A percentile compares a stretch with the other conserved stretches of the same genome.
Evolutionary conservation across 2,113 vertebrate species (phyloP).

Genomic region (Agelaius phoeniceus): DNA sequence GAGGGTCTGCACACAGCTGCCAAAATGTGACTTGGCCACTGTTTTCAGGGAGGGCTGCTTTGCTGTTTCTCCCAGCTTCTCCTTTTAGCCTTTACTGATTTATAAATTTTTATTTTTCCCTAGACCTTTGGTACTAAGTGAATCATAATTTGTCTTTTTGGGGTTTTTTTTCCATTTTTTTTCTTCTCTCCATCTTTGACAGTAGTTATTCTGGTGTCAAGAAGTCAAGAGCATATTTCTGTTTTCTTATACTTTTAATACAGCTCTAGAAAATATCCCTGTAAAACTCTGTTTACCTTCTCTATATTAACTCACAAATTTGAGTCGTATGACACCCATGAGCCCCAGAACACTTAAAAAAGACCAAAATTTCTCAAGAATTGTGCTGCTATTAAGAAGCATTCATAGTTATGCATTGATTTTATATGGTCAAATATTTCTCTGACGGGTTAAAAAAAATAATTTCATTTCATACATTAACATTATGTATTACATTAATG

Average conservation of each 20-base stretch:
- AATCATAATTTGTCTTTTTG: background rate
- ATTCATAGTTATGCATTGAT: background rate
- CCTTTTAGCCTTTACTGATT: background rate
- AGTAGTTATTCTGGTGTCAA: background rate
- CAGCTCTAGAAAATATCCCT: background rate
- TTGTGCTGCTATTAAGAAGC: background rate
- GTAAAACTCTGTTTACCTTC: background rate
- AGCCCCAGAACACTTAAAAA: background rate
- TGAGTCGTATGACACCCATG: background rate
- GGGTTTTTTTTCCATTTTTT: background rate
- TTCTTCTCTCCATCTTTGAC: background rate
- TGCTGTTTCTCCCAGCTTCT: background rate
- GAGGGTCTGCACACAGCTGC: background rate
- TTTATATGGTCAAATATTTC: background rate
- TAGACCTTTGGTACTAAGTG: background rate
- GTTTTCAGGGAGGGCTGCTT: fast-evolving
- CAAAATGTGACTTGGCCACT: background rate
- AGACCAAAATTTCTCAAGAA: background rate
- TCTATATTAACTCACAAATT: background rate
- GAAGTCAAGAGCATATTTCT: background rate
- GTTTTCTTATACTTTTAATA: background rate
- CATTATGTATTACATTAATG: background rate
- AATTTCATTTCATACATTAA: background rate
- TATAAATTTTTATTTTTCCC: background rate
- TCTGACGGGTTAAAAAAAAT: background rate